Conservation (phyloP, 2,888 invertebrate species). For the Heteromurus nitidus region DNA sequence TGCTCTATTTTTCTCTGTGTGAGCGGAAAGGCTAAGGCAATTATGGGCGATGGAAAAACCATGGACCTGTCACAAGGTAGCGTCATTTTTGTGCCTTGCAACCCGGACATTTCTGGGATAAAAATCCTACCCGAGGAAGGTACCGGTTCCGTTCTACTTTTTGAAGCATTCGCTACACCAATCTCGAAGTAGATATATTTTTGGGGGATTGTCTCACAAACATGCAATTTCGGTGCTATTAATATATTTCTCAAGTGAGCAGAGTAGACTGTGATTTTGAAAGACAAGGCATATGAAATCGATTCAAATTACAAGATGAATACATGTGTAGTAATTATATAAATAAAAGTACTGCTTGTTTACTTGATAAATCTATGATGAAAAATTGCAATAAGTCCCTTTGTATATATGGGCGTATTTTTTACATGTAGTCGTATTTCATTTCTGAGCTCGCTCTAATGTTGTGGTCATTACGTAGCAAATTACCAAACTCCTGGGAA, state of each 20-base stretch:
- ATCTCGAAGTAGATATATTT: neutral
- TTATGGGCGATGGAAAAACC: slow-evolving; percentile 34
- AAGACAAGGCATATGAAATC: slow-evolving; percentile 20
- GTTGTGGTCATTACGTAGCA: too few species aligned
- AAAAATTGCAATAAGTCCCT: too few species aligned
- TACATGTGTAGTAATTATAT: too few species aligned
- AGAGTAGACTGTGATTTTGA: slow-evolving; percentile 23
- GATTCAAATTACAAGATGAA: slow-evolving; percentile 1
- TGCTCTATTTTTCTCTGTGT: slow-evolving; percentile 67
- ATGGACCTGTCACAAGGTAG: slow-evolving; percentile 63
- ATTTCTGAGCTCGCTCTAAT: too few species aligned
- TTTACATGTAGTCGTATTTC: neutral
- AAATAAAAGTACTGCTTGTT: too few species aligned
- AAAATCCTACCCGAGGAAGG: slow-evolving; percentile 47
- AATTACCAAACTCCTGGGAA: too few species aligned
- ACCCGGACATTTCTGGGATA: slow-evolving; percentile 48
- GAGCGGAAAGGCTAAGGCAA: slow-evolving; percentile 58
- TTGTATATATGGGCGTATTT: too few species aligned
- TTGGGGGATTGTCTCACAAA: neutral
- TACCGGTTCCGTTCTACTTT: slow-evolving; percentile 50
- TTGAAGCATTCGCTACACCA: slow-evolving; percentile 65
- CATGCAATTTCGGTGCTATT: neutral
- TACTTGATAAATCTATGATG: too few species aligned
- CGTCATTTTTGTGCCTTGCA: slow-evolving; percentile 64
- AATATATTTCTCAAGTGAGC: neutral